Evolutionary conservation across 2,888 invertebrate species (phyloP).

Genomic region (Bugula neritina): DNA sequence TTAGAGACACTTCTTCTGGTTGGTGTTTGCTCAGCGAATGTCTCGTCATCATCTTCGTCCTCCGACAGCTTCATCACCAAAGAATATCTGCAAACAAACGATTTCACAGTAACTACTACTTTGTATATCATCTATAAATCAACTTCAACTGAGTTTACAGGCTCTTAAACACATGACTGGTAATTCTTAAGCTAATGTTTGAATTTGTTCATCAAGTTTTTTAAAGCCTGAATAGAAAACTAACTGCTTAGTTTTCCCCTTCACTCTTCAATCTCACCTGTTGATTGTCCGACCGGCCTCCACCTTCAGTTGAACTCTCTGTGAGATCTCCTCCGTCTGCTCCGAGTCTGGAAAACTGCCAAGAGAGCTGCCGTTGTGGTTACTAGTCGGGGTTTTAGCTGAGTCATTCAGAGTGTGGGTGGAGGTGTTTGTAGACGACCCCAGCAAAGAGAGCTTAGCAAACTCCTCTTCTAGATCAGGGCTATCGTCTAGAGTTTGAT

Average conservation of each 20-base stretch:
- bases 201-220: too few relatives aligned
- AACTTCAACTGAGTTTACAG: too few relatives aligned
- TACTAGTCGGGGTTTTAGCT: background rate
- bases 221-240: too few relatives aligned
- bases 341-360: conserved; percentile 18
- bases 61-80: background rate
- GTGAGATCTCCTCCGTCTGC: conserved; percentile 20
- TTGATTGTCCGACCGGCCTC: conserved; percentile 3
- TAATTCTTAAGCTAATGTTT: too few relatives aligned
- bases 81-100: background rate
- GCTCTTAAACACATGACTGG: too few relatives aligned
- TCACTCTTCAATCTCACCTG: conserved; percentile 7
- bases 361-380: background rate
- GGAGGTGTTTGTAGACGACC: conserved; percentile 2
- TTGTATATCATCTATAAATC: too few relatives aligned
- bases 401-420: conserved; percentile 4
- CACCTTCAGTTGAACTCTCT: background rate
- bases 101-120: too few relatives aligned
- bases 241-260: too few relatives aligned
- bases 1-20: background rate
- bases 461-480: background rate
- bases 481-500: background rate
- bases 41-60: background rate
- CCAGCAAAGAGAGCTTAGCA: background rate
- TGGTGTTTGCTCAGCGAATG: background rate